Conservation (phyloP, 2,113 vertebrate genomes). For the Heteronetta atricapilla region DNA sequence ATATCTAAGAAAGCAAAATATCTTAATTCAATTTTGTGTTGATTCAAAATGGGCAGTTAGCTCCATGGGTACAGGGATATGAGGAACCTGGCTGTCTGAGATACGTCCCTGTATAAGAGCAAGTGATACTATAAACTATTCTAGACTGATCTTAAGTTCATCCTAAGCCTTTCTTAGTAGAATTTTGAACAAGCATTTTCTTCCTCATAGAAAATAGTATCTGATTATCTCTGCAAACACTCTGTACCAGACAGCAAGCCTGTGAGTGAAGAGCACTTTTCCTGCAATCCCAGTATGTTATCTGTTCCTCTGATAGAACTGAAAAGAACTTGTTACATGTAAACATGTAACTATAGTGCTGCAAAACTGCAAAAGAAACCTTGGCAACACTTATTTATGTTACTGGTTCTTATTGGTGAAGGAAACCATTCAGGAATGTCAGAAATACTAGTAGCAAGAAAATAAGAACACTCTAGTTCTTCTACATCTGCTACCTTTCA, state of each 20-base stretch:
- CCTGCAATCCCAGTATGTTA: accelerated
- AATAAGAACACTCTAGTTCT: background rate
- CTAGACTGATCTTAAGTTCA: background rate
- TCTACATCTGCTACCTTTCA: background rate
- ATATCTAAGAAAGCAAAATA: background rate
- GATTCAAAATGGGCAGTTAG: background rate
- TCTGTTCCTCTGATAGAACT: background rate
- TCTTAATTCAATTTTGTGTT: background rate
- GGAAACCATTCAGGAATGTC: background rate
- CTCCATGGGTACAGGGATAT: background rate
- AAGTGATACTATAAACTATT: background rate
- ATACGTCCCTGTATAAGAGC: background rate
- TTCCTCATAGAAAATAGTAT: background rate
- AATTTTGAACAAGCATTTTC: background rate
- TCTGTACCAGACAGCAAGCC: background rate
- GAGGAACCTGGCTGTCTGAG: background rate
- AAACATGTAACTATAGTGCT: background rate
- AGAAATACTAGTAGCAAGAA: background rate
- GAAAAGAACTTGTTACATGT: background rate
- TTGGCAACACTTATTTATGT: background rate
- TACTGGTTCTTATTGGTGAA: background rate
- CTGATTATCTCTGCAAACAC: background rate
- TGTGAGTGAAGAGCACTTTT: background rate
- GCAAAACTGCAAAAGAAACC: background rate
- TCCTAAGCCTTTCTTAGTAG: background rate